A percentile compares a stretch with the other conserved stretches of the same genome.
Conservation (phyloP, 53 echinoderm and acorn worm species). For the Holothuria scabra region DNA sequence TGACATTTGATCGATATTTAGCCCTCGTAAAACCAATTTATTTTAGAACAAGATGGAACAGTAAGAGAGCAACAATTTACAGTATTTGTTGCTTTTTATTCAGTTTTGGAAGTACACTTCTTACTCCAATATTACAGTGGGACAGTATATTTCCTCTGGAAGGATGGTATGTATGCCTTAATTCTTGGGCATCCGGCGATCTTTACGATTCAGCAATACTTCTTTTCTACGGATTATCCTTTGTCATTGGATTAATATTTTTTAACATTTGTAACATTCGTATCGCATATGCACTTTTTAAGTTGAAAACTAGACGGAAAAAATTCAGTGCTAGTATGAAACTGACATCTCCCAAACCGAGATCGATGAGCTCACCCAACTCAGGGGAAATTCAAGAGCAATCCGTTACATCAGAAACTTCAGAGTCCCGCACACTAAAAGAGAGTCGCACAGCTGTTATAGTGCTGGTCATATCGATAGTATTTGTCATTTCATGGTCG, state of each 20-base stretch:
- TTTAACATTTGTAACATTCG: constrained; percentile 68
- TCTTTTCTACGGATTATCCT: constrained; percentile 60
- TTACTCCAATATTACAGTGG: constrained; percentile 64
- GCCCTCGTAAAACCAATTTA: constrained; percentile 75
- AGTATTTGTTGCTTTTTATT: constrained; percentile 41
- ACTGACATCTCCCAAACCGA: no score
- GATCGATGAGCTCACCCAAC: no score
- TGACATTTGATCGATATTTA: constrained; percentile 71
- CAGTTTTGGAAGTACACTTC: constrained; percentile 64
- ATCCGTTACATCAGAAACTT: no score
- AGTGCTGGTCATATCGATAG: constrained; percentile 56
- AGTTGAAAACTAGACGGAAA: neutral
- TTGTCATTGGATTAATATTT: constrained; percentile 46
- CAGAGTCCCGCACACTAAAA: neutral
- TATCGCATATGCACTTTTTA: constrained; percentile 48
- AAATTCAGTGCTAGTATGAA: neutral
- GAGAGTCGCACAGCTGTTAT: constrained; percentile 65
- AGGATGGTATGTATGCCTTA: constrained; percentile 78
- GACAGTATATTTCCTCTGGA: constrained; percentile 53
- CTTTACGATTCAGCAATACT: constrained; percentile 64
- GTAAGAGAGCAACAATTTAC: constrained; percentile 24
- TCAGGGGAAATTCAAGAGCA: no score
- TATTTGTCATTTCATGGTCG: constrained; percentile 72
- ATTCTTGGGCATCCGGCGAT: constrained; percentile 58
- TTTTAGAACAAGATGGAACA: constrained; percentile 48